phyloP scores from a whole-genome alignment of 2,888 invertebrate genomes.

The Neuroscelio doddi region DNA sequence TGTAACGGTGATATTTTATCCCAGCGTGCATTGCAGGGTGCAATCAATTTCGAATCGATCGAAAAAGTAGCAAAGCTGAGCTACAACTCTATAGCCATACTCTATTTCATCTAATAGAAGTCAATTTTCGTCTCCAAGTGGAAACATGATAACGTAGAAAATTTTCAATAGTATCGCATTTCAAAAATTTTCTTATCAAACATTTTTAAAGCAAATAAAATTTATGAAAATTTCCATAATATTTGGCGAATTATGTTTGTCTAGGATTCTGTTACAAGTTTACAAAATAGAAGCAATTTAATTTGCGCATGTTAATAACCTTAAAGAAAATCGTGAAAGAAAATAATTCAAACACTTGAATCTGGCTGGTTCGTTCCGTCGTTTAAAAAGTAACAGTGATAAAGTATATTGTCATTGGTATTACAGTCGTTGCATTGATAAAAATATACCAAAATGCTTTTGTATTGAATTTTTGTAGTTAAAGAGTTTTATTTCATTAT shows the following conservation, averaged over 20 bases:
- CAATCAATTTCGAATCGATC: slow-evolving; percentile 23
- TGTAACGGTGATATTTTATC: not conserved
- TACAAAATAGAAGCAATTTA: not conserved
- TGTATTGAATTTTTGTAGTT: too few species aligned
- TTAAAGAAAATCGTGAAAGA: not conserved
- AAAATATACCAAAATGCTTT: too few species aligned
- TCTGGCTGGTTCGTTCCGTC: not conserved
- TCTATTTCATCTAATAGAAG: not conserved
- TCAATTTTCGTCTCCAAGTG: not conserved
- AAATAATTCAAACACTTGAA: not conserved
- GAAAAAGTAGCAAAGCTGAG: not conserved
- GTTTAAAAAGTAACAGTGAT: not conserved
- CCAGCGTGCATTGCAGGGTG: not conserved
- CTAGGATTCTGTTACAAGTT: not conserved
- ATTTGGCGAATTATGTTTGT: not conserved
- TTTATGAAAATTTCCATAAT: not conserved
- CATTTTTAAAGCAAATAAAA: not conserved
- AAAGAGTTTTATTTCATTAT: too few species aligned
- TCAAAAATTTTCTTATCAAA: not conserved
- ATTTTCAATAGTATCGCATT: not conserved
- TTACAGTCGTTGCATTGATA: too few species aligned
- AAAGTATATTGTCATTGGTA: too few species aligned
- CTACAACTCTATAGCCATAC: not conserved
- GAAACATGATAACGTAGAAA: not conserved
- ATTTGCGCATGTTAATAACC: not conserved